A percentile compares a stretch with the other conserved stretches of the same genome.
Conservation (phyloP, 2,113 vertebrate species). For the Gadus chalcogrammus region DNA sequence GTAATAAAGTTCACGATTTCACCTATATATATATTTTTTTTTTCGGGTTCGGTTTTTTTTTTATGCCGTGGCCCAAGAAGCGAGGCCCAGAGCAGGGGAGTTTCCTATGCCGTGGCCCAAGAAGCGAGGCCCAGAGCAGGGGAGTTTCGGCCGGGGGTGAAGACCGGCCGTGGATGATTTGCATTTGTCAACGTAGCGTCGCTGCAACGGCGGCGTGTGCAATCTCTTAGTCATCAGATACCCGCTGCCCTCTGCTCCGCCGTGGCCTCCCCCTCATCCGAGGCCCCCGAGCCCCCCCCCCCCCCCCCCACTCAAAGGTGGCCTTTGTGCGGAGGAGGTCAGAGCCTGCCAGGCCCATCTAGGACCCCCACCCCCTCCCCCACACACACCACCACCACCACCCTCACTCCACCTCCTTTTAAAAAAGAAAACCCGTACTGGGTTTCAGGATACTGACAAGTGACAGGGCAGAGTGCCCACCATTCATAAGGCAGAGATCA, state of each 20-base stretch:
- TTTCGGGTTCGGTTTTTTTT: conserved; percentile 9
- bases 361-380: conserved; percentile 22
- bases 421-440: conserved; percentile 5
- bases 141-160: conserved; percentile 42
- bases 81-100: conserved; percentile 2
- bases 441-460: conserved; percentile 50
- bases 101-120: conserved; percentile 2
- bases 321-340: conserved; percentile 54
- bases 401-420: background rate
- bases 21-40: no score
- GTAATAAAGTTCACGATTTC: no score
- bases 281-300: no score
- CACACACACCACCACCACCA: background rate
- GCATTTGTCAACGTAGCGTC: conserved; percentile 67
- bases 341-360: conserved; percentile 35
- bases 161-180: no score
- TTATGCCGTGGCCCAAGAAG: background rate
- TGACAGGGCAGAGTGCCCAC: conserved; percentile 38
- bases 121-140: conserved; percentile 2
- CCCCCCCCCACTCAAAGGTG: conserved; percentile 51
- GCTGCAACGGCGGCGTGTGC: conserved; percentile 48
- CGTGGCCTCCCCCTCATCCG: conserved; percentile 48
- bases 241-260: conserved; percentile 53
- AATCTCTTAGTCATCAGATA: conserved; percentile 71
- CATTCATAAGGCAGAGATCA: conserved; percentile 47